Conservation (phyloP, 2,113 vertebrate species). For the Hepsetus odoe region DNA sequence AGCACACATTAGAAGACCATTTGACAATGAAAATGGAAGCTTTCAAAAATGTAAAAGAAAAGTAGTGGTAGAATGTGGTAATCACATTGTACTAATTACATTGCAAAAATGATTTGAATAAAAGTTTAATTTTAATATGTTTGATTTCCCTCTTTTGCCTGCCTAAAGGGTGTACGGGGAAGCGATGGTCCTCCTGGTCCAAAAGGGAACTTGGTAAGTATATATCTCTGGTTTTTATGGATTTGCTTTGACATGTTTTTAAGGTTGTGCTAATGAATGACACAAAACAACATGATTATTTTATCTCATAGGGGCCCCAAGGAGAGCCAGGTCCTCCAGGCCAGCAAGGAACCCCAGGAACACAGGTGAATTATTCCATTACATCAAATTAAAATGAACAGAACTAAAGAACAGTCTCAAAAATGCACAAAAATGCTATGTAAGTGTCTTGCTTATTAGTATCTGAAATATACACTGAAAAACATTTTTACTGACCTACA, state of each 20-base stretch:
- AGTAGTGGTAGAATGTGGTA: background rate
- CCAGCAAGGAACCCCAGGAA: slow-evolving; percentile 76
- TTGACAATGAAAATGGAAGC: too few species aligned
- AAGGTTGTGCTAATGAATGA: background rate
- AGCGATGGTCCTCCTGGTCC: slow-evolving; percentile 78
- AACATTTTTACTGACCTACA: too few species aligned
- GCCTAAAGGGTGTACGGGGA: slow-evolving; percentile 77
- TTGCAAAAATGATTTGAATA: too few species aligned
- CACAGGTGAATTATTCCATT: slow-evolving; percentile 67
- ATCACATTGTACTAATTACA: too few species aligned
- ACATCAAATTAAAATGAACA: background rate
- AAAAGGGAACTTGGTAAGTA: slow-evolving; percentile 81
- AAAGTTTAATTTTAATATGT: background rate
- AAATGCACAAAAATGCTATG: background rate
- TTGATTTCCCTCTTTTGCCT: background rate
- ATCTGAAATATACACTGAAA: background rate
- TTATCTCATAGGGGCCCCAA: slow-evolving; percentile 73
- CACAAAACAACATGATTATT: background rate
- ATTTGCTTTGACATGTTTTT: background rate
- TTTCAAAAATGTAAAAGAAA: too few species aligned
- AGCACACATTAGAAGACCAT: too few species aligned
- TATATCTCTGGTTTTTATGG: background rate
- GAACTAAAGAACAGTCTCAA: background rate
- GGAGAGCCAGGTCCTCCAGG: slow-evolving; percentile 81
- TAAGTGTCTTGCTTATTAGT: background rate